Evolutionary conservation across 2,797 vertebrate genomes (phyloP).

Genomic region (Fringilla coelebs): DNA sequence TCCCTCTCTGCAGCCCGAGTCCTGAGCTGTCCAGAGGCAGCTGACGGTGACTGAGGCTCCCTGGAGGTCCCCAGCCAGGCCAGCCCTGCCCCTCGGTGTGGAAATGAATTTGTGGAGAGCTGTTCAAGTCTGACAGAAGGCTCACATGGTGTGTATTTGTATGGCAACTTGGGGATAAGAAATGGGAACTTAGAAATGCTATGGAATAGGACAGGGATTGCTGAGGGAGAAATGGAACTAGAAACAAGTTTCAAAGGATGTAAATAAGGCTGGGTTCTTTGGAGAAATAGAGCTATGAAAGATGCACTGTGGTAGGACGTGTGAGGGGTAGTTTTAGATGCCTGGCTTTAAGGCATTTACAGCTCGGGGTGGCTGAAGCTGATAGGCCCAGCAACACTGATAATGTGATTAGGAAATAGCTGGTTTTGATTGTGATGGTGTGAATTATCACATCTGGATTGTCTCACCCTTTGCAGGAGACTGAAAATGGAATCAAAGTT

Average conservation of each 20-base stretch:
- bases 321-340: background rate
- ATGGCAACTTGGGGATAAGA: too few relatives aligned
- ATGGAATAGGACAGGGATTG: background rate
- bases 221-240: background rate
- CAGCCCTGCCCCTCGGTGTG: too few relatives aligned
- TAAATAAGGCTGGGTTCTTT: background rate
- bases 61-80: too few relatives aligned
- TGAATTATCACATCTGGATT: background rate
- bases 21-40: too few relatives aligned
- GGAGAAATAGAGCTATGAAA: background rate
- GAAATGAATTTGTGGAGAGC: too few relatives aligned
- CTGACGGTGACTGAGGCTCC: too few relatives aligned
- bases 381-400: background rate
- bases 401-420: background rate
- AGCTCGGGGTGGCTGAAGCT: background rate
- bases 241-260: background rate
- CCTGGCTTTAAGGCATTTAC: background rate
- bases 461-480: background rate
- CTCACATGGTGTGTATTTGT: too few relatives aligned
- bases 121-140: too few relatives aligned
- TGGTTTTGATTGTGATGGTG: background rate
- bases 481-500: background rate
- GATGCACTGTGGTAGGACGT: background rate
- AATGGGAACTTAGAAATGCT: background rate
- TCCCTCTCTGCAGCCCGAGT: too few relatives aligned